Evolutionary conservation across 2,113 vertebrate species (phyloP), one percentile per base, ranked within the genome.

Genomic region (Gambusia affinis): DNA sequence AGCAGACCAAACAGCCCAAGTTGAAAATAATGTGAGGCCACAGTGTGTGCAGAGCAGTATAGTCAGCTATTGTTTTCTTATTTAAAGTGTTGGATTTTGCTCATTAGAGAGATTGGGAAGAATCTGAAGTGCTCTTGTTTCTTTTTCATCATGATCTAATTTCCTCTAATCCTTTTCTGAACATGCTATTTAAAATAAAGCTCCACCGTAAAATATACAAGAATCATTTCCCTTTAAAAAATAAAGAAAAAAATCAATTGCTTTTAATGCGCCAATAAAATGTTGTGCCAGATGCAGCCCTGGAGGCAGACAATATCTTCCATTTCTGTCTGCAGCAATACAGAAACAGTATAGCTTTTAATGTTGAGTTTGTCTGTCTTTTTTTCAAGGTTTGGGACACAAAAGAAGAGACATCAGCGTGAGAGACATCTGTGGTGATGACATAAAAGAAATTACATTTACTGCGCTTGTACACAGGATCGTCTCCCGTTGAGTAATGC

Each of bases 141-240:
- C 29, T 28, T 80, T 75, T 80, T 78, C 33, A 70, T 61, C 51
- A 42, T 1, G 8, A 81, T 88, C 79, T 79, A 82, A 90, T 88
- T 80, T 81, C 66, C 29, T 77, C 74, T 84, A 83, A 85, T 85
- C 83, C 81, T 29, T 81, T 78, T 64, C 64, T 35, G 44, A 77
- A 39, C 70, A 73, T 68, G 31, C 54, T 51, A 65, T 87, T 81
- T 80, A 14, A 69, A 81, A 84, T 70, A 44, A 64, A 65, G 30
- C 64, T 71, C 64, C 39, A 19, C 47, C 17, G 17, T 33, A 60
- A 81, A 51, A 63, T 67, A 61, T 47, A 22, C 57, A 66, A 70
- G 51, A 73, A 62, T 81, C 64, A 64, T 51, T 31, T 67, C 33
- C 51, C 75, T 33, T 72, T 22, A 29, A 61, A 67, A n/a, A 42